These are phyloP conservation scores for Sebastes iracundus DNA, from an alignment of 2,797 vertebrate species.

Conservation along the genomic window DNA sequence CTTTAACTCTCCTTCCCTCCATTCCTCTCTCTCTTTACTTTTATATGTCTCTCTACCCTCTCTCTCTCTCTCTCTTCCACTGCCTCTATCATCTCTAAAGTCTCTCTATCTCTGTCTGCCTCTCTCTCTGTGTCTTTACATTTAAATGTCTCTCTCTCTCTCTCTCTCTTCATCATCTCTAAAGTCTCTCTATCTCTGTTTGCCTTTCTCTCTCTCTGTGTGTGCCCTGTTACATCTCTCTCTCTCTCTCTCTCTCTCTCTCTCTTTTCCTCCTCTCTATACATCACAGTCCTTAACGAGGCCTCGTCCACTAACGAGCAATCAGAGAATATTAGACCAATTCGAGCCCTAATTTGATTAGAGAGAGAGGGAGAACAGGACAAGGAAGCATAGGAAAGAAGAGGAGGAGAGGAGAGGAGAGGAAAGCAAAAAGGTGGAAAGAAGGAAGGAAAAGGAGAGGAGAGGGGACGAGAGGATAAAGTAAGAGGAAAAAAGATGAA, in stretches of 20 bases:
- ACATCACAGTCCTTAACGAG: slow-evolving; percentile 55
- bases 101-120: neutral
- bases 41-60: neutral
- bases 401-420: neutral
- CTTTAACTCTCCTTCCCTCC: slow-evolving; percentile 82
- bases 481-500: too few species aligned
- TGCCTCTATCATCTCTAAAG: neutral
- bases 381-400: neutral
- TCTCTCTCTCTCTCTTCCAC: neutral
- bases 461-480: neutral
- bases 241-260: neutral
- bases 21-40: neutral
- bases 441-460: too few species aligned
- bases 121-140: neutral
- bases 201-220: neutral
- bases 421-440: neutral
- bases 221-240: neutral
- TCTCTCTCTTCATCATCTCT: neutral
- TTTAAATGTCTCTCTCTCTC: neutral
- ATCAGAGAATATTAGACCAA: slow-evolving; percentile 63
- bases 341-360: slow-evolving; percentile 53
- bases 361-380: neutral
- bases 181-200: neutral
- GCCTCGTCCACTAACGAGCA: slow-evolving; percentile 57
- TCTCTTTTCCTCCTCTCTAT: slow-evolving; percentile 15